Conservation (phyloP, 2,113 vertebrate species). For the Ageneiosus marmoratus region DNA sequence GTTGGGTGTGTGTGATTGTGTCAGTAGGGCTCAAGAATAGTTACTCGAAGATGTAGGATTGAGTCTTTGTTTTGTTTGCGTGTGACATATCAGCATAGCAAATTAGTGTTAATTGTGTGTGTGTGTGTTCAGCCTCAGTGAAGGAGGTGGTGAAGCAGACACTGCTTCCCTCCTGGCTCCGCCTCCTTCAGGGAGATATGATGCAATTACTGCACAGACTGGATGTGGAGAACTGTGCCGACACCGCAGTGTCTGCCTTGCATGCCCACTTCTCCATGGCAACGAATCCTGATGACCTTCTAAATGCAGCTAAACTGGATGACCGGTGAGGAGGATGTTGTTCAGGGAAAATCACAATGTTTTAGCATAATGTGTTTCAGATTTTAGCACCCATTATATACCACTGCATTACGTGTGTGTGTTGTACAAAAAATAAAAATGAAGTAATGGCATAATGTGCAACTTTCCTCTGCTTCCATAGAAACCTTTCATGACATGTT, state of each 20-base stretch:
- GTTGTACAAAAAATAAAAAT: background rate
- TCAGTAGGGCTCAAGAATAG: background rate
- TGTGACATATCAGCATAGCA: background rate
- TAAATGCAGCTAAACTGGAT: slow-evolving; percentile 72
- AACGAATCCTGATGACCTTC: slow-evolving; percentile 68
- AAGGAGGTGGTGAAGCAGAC: slow-evolving; percentile 80
- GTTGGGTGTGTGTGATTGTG: slow-evolving; percentile 37
- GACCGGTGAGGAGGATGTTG: slow-evolving; percentile 71
- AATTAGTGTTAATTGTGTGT: slow-evolving; percentile 4
- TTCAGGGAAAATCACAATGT: background rate
- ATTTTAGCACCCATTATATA: background rate
- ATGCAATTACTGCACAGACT: slow-evolving; percentile 87
- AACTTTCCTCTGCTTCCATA: slow-evolving; percentile 13
- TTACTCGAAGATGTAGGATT: background rate
- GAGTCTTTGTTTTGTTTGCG: background rate
- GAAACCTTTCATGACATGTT: background rate
- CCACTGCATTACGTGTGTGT: background rate
- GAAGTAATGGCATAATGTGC: background rate
- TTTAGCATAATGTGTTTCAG: background rate
- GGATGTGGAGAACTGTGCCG: slow-evolving; percentile 90
- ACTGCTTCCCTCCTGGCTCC: slow-evolving; percentile 86
- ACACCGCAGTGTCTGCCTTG: slow-evolving; percentile 79
- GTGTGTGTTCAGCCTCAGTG: slow-evolving; percentile 76
- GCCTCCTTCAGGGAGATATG: slow-evolving; percentile 77
- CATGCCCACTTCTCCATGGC: slow-evolving; percentile 77